phyloP scores from a whole-genome alignment of 2,113 vertebrate species.

The Numida meleagris region DNA sequence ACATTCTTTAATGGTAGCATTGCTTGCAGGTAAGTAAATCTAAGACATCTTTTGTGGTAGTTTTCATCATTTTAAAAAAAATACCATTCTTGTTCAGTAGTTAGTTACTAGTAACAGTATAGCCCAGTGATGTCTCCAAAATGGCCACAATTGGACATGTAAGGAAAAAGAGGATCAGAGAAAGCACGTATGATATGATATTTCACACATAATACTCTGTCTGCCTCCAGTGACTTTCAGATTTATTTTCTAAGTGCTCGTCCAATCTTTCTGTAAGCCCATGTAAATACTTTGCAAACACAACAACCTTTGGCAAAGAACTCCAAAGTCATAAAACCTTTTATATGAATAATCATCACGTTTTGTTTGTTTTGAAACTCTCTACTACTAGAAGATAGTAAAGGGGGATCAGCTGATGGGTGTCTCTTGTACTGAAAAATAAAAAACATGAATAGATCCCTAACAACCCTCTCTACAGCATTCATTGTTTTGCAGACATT shows the following conservation, averaged over 20 bases:
- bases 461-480: neutral
- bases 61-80: slow-evolving; percentile 9
- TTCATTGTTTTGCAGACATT: neutral
- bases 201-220: neutral
- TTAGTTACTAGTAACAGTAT: too few species aligned
- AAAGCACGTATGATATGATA: neutral
- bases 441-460: neutral
- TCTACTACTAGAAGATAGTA: neutral
- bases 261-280: neutral
- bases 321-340: neutral
- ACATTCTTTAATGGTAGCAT: neutral
- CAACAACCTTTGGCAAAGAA: slow-evolving; percentile 2
- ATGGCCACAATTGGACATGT: neutral
- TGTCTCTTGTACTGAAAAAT: neutral
- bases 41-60: neutral
- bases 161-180: neutral
- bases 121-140: neutral
- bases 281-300: neutral
- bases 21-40: neutral
- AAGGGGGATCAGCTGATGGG: neutral
- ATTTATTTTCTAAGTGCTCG: neutral
- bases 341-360: neutral
- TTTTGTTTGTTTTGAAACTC: slow-evolving; percentile 13
- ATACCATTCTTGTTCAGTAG: neutral
- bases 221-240: neutral